A percentile compares a stretch with the other conserved stretches of the same genome.
phyloP scores from a whole-genome alignment of 2,888 invertebrate species.

The Crocallis elinguaria region DNA sequence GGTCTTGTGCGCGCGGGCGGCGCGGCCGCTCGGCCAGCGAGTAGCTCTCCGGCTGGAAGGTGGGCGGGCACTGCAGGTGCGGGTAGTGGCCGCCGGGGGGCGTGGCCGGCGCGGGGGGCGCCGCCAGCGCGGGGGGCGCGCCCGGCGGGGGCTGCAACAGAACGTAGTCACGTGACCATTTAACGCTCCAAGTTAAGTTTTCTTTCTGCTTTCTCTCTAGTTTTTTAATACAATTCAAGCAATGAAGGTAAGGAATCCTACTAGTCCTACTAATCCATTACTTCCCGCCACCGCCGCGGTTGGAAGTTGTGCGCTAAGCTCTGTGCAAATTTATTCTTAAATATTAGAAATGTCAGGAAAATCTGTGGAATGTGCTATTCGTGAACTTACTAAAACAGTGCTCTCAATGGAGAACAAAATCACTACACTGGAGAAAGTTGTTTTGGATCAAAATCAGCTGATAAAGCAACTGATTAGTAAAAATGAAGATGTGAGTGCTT shows the following conservation, averaged over 20 bases:
- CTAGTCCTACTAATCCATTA: too few relatives aligned
- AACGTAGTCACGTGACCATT: too few relatives aligned
- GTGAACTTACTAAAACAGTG: conserved; percentile 1
- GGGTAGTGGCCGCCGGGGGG: conserved; percentile 82
- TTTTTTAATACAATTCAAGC: too few relatives aligned
- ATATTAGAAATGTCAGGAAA: not conserved
- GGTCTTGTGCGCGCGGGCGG: conserved; percentile 62
- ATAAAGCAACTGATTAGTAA: not conserved
- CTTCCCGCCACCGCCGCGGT: too few relatives aligned
- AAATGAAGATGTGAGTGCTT: not conserved
- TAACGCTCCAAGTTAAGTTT: too few relatives aligned
- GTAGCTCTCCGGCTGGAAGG: conserved; percentile 94
- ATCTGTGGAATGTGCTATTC: not conserved
- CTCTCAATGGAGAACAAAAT: too few relatives aligned
- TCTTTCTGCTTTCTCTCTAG: too few relatives aligned
- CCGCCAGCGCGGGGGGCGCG: not conserved
- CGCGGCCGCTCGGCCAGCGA: conserved; percentile 84
- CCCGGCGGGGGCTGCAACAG: too few relatives aligned
- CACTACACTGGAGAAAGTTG: not conserved
- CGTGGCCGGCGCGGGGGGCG: not conserved
- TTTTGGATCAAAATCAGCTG: conserved; percentile 7
- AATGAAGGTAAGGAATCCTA: too few relatives aligned
- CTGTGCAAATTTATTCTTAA: not conserved
- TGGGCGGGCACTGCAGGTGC: conserved; percentile 93
- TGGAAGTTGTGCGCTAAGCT: too few relatives aligned